A percentile compares a stretch with the other conserved stretches of the same genome.
Evolutionary conservation across 2,797 vertebrate genomes (phyloP).

Genomic region (Hyperoplus lanceolatus): DNA sequence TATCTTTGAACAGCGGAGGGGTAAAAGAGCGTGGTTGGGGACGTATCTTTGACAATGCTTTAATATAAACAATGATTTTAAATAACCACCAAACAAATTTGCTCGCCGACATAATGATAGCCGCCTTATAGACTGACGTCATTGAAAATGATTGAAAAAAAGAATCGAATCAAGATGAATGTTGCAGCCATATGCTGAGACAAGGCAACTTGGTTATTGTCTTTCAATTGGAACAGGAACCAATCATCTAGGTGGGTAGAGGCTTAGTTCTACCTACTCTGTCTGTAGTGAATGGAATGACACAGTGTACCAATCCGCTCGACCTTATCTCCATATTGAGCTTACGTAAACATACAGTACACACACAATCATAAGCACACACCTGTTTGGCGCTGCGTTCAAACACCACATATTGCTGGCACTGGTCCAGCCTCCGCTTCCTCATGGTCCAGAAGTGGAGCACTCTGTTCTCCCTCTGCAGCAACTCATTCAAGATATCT

Average conservation of each 20-base stretch:
- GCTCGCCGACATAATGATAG: slow-evolving; percentile 50
- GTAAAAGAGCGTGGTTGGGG: background rate
- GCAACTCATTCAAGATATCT: slow-evolving; percentile 98
- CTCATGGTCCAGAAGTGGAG: slow-evolving; percentile 99
- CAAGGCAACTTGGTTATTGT: slow-evolving; percentile 1
- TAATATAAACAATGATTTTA: slow-evolving; percentile 45
- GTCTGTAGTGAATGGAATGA: slow-evolving; percentile 4
- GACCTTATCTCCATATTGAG: background rate
- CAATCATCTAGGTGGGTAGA: background rate
- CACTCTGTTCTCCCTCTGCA: slow-evolving; percentile 97
- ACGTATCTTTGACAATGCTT: slow-evolving; percentile 34
- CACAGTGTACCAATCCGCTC: background rate
- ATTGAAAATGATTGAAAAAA: slow-evolving; percentile 38
- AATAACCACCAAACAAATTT: slow-evolving; percentile 4
- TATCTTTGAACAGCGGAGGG: background rate
- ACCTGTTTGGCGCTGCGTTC: slow-evolving; percentile 98
- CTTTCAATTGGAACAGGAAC: slow-evolving; percentile 3
- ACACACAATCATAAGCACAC: slow-evolving; percentile 32
- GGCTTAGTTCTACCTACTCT: background rate
- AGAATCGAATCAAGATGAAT: slow-evolving; percentile 22
- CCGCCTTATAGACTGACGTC: slow-evolving; percentile 30
- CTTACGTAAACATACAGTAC: slow-evolving; percentile 2
- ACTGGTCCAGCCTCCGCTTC: slow-evolving; percentile 96
- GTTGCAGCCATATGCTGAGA: slow-evolving; percentile 31
- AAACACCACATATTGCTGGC: slow-evolving; percentile 97